Evolutionary conservation across 2,797 vertebrate species (phyloP), one percentile per base, ranked within the genome.

Genomic region (Carapus acus): DNA sequence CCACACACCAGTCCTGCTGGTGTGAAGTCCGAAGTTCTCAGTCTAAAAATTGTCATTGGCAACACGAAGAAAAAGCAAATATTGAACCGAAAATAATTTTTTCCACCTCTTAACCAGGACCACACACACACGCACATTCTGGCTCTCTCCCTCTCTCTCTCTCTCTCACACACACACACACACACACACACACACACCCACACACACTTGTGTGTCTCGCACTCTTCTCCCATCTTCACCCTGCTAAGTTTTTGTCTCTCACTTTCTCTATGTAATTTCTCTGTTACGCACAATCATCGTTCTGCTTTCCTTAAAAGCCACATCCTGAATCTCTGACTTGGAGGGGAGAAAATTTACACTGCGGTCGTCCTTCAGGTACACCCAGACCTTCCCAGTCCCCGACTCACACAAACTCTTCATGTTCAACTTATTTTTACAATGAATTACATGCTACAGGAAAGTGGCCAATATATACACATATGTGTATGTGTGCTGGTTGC

Each of bases 51-150:
- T 38, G 74, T 76, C 55, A 73, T 27, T 78, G 83, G 74, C 77
- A 79, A 65, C 68, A 60, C 56, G 51, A 69, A 73, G 71, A 68
- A 80, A 84, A 85, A 81, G 76, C 77, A 84, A 85, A 85, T 85
- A 85, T 87, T 85, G 73, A 79, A 83, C 63, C 65, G 76, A 77
- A 83, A 87, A 85, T 83, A 78, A 76, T 74, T 78, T 78, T 33
- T 83, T 81, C 80, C 67, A 77, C 69, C 68, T 71, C 67, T 55
- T 59, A 65, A 73, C 79, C 59, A 72, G 80, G 83, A 85, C 83
- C 85, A 85, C 83, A 87, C 83, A 74, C 69, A 74, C 76, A 74
- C 50, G 62, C 54, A 67, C 42, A 5, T 37, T 7, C 53, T 20
- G 21, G 22, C 43, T 49, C n/a, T 6, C 11, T 8, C 20, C 46